Evolutionary conservation across 2,113 vertebrate genomes (phyloP).

Genomic region (Gallinago undulata): DNA sequence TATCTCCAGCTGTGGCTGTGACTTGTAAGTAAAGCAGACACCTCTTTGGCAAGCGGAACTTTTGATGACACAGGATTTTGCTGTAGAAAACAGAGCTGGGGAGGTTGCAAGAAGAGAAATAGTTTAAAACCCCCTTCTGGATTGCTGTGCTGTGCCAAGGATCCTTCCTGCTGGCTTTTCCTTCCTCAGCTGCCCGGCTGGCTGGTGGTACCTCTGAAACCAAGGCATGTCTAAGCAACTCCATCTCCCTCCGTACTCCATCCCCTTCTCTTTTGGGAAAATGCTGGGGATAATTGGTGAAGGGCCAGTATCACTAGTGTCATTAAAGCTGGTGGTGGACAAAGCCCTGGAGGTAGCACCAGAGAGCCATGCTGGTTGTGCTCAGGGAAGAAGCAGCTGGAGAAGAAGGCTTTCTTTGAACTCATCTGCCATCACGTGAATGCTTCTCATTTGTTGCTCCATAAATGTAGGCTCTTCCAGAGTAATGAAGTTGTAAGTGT

Average conservation of each 20-base stretch:
- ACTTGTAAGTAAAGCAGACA: not conserved
- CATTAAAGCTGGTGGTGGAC: not conserved
- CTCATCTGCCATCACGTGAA: not conserved
- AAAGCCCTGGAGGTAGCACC: not conserved
- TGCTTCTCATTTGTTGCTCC: not conserved
- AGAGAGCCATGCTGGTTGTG: not conserved
- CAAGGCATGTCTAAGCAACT: not conserved
- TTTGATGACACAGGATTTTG: not conserved
- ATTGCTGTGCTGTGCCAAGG: not conserved
- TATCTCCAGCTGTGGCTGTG: not conserved
- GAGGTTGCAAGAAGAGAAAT: not conserved
- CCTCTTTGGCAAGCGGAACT: not conserved
- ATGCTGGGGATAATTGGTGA: not conserved
- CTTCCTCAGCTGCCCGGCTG: not conserved
- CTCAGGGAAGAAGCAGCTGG: not conserved
- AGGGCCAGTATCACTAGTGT: not conserved
- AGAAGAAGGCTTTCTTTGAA: not conserved
- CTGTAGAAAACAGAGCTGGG: not conserved
- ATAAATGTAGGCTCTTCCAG: not conserved
- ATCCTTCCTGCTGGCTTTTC: not conserved
- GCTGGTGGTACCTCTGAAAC: not conserved
- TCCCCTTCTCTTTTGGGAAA: not conserved
- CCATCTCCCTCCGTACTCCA: fast-evolving
- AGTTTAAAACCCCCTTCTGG: not conserved
- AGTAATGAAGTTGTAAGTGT: not conserved